Percentiles rank a stretch among this genome's conserved stretches.
phyloP scores from a whole-genome alignment of 1,140 invertebrate species.

The Bombus impatiens region DNA sequence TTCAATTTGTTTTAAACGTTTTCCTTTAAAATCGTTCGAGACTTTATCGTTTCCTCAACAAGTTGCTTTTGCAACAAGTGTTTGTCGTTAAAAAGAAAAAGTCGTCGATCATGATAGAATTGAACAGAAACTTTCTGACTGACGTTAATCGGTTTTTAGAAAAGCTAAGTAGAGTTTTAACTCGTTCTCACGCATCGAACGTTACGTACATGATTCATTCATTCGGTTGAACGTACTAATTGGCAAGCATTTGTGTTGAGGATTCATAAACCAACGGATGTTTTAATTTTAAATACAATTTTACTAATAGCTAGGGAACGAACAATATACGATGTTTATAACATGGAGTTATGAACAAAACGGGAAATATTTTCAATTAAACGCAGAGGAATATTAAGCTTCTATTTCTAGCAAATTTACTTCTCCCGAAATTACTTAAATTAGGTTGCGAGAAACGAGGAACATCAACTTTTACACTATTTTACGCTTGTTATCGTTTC shows the following conservation, averaged over 20 bases:
- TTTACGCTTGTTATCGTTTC: too few relatives aligned
- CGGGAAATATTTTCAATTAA: neutral
- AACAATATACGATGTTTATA: neutral
- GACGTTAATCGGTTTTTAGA: neutral
- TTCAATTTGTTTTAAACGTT: too few relatives aligned
- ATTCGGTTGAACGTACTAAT: constrained; percentile 17
- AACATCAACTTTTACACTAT: too few relatives aligned
- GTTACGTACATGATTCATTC: constrained; percentile 9
- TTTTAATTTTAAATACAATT: neutral
- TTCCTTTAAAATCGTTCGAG: too few relatives aligned
- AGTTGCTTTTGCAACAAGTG: neutral
- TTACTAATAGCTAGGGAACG: neutral
- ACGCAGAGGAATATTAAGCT: neutral
- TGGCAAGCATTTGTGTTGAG: neutral
- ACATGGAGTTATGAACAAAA: too few relatives aligned
- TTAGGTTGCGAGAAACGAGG: neutral
- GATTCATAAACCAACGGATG: neutral
- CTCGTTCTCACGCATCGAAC: neutral
- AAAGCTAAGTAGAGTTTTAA: neutral
- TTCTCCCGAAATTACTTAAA: neutral
- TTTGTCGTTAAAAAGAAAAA: neutral
- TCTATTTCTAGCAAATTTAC: neutral
- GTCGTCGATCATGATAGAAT: neutral
- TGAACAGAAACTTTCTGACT: neutral
- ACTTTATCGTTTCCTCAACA: neutral